Conservation (phyloP, 2,113 vertebrate genomes). For the Dermatemys mawii region DNA sequence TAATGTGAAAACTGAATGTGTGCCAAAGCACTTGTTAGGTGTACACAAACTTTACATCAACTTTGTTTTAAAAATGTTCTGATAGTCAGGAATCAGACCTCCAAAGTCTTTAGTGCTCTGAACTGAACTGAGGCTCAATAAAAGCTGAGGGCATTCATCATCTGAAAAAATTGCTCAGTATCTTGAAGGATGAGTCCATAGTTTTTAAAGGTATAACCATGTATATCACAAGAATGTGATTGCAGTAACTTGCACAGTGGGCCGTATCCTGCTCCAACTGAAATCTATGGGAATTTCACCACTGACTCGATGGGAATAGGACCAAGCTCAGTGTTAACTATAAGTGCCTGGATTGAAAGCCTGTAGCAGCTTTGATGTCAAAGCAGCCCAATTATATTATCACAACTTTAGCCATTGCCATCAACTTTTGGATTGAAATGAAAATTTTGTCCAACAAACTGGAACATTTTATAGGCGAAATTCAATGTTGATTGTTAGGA, state of each 20-base stretch:
- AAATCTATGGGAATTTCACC: neutral
- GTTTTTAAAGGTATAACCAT: neutral
- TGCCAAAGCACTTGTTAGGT: neutral
- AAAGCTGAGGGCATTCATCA: neutral
- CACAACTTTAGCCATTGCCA: neutral
- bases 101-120: neutral
- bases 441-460: neutral
- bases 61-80: neutral
- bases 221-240: neutral
- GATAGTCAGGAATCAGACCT: neutral
- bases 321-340: neutral
- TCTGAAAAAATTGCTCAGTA: neutral
- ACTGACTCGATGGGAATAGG: neutral
- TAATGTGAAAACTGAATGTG: neutral
- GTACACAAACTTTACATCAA: neutral
- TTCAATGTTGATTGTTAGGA: neutral
- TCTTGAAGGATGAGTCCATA: neutral
- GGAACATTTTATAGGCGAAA: neutral
- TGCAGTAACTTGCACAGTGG: neutral
- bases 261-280: neutral
- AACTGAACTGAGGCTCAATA: neutral
- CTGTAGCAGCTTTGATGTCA: neutral
- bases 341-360: neutral
- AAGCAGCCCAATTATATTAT: neutral
- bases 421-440: neutral